Percentiles rank a stretch among this genome's conserved stretches.
Conservation (phyloP, 2,797 vertebrate genomes). For the Lates japonicus region DNA sequence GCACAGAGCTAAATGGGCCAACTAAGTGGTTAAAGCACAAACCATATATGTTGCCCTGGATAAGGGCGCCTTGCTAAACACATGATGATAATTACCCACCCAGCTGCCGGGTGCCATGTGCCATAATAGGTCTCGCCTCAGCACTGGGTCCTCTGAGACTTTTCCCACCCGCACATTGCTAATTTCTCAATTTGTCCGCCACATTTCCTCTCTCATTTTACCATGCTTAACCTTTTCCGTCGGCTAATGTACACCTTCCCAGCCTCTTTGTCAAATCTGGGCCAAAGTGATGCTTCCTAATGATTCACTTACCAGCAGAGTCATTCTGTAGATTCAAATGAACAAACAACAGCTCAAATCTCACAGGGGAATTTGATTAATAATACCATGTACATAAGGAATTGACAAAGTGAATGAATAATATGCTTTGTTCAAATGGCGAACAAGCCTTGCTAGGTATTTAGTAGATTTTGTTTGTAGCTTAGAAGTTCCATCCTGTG, state of each 20-base stretch:
- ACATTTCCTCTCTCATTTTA: slow-evolving; percentile 78
- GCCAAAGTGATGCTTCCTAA: slow-evolving; percentile 80
- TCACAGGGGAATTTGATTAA: slow-evolving; percentile 76
- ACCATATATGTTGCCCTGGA: slow-evolving; percentile 79
- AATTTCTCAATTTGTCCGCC: slow-evolving; percentile 88
- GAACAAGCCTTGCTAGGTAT: slow-evolving; percentile 66
- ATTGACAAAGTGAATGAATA: slow-evolving; percentile 75
- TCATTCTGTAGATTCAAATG: slow-evolving; percentile 72
- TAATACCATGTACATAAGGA: slow-evolving; percentile 74
- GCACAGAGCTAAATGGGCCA: slow-evolving; percentile 74
- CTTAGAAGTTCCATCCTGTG: slow-evolving; percentile 80
- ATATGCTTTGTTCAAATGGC: slow-evolving; percentile 74
- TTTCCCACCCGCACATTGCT: slow-evolving; percentile 74
- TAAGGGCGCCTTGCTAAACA: slow-evolving; percentile 83
- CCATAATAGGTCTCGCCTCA: slow-evolving; percentile 85
- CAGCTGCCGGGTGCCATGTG: slow-evolving; percentile 85
- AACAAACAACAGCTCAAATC: slow-evolving; percentile 73
- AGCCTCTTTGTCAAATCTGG: slow-evolving; percentile 80
- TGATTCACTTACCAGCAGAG: slow-evolving; percentile 75
- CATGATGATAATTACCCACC: slow-evolving; percentile 86
- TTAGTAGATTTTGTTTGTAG: slow-evolving; percentile 78
- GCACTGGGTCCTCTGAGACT: slow-evolving; percentile 82
- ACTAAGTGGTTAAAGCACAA: slow-evolving; percentile 78
- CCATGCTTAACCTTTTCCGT: slow-evolving; percentile 81
- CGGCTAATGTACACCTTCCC: slow-evolving; percentile 75